Base-by-base conservation (phyloP, 2,113 vertebrate genomes). In the Danionella cerebrum region DNA sequence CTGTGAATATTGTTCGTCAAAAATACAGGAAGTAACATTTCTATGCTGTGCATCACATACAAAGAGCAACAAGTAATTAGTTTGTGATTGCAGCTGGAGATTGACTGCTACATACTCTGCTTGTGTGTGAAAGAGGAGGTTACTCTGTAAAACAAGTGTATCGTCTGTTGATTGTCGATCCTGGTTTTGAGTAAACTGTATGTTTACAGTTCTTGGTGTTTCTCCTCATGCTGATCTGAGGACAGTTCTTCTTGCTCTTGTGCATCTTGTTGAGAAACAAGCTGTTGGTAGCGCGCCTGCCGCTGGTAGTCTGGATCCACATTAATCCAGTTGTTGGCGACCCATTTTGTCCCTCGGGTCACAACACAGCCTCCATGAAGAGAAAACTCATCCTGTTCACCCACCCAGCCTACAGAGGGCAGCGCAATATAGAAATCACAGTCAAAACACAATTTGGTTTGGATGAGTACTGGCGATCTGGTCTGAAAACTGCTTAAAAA, bases 311-410 rank as follows among this genome's bases (percentile, higher is more conserved):
- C 93, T 7, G 96, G 96, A 75, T 98, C 95, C 16, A 98, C 91
- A n/a, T 98, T 98, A 85, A 98, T 96, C 94, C 96, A 98, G 80
- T 96, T 98, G 87, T 98, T 98, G 71, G 96, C 96, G 0, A 98
- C 91, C 96, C 96, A 98, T 74, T 98, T 97, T 39, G 88, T 94
- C 53, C 96, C 95, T 1, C 80, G 87, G 2, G 93, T 94, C 76
- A 98, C 94, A 76, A 98, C 80, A 75, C 96, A 98, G 72, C 94
- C 94, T 3, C 96, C 96, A 0, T 98, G 96, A 76, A 98, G 82
- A 4, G 95, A 91, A 0, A 95, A 98, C 79, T 98, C 93, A 0
- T 98, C 96, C 83, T 97, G 84, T 72, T 98, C 94, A 9, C 96
- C 96, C 5, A 98, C 93, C 96, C 96, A 98, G 66, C 96, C 96